Evolutionary conservation across 2,888 invertebrate species (phyloP), one percentile per base, ranked within the genome.

Genomic region (Ganaspis brasiliensis): DNA sequence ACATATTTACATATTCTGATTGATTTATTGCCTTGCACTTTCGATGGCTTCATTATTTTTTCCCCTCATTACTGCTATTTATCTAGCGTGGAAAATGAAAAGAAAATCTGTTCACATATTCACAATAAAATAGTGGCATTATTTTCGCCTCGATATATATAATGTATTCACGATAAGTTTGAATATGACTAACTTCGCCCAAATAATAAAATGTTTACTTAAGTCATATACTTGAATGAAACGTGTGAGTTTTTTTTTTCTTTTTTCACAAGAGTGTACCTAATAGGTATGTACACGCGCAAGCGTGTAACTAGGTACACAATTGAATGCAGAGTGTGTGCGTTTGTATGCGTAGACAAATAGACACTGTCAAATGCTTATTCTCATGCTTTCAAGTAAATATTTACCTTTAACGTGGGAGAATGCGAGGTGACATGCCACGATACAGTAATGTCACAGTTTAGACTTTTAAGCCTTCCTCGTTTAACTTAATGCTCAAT

Each of bases 381-480:
- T 63, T 63, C 63, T 63, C 63, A 63, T 63, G 40, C 63, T 40
- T 21, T 45, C 40, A 73, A 56, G 75, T 73, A 76, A 78, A 78
- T 79, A 79, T 79, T 81, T 79, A 75, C 77, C 72, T 59, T 56
- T 79, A 79, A 74, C 75, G 81, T 76, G 80, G 78, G 78, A 80
- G 80, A 78, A 74, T 75, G 79, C 71, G 56, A 31, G 71, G 71
- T 45, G 37, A 45, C 63, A 63, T 21, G 40, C 63, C 31, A 63
- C 63, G 37, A 40, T 24, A 63, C 63, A 63, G 40, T 63, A 40
- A 37, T 63, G 63, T 40, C 37, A 63, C 63, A 63, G 40, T 63
- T n/a, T 40, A 21, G 19, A 45, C 40, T 40, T n/a, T n/a, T 40
- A 24, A 63, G 14, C 40, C 63, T 40, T 40, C 40, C 63, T 40